Percentiles rank a stretch among this genome's conserved stretches.
Conservation (phyloP, 2,113 vertebrate species). For the Bos javanicus region DNA sequence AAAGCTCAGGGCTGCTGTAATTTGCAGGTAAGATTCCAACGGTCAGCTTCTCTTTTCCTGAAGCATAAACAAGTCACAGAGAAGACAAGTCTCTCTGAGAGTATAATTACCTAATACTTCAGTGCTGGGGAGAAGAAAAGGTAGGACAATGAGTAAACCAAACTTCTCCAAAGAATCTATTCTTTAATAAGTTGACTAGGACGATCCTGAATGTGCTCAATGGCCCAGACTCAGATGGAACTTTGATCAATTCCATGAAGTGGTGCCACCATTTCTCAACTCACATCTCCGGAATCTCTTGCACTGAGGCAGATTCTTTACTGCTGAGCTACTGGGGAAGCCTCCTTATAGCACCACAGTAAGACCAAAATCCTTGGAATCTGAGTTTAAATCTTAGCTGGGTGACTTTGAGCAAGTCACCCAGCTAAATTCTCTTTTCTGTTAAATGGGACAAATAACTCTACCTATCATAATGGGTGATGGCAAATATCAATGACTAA, state of each 20-base stretch:
- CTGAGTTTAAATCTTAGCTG: not conserved
- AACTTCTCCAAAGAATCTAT: not conserved
- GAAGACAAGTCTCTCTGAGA: not conserved
- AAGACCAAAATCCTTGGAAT: not conserved
- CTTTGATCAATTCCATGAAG: not conserved
- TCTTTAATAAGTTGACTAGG: not conserved
- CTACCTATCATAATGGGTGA: not conserved
- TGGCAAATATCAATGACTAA: not conserved
- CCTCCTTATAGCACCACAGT: not conserved
- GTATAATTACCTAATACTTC: not conserved
- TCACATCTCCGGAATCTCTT: not conserved
- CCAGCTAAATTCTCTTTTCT: not conserved
- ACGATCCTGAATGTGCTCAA: not conserved
- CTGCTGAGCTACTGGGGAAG: not conserved
- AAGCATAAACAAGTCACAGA: conserved; percentile 16
- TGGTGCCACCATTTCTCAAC: not conserved
- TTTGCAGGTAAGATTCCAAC: not conserved
- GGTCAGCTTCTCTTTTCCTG: not conserved
- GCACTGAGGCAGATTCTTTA: not conserved
- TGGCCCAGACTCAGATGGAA: not conserved
- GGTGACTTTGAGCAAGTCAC: not conserved
- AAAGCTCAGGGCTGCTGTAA: not conserved
- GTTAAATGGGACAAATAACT: not conserved
- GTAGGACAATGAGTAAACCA: not conserved
- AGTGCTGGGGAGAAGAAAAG: not conserved